Percentiles rank a stretch among this genome's conserved stretches.
These are phyloP conservation scores for Argyresthia albistria DNA, from an alignment of 2,888 invertebrate genomes.

Conservation along the genomic window DNA sequence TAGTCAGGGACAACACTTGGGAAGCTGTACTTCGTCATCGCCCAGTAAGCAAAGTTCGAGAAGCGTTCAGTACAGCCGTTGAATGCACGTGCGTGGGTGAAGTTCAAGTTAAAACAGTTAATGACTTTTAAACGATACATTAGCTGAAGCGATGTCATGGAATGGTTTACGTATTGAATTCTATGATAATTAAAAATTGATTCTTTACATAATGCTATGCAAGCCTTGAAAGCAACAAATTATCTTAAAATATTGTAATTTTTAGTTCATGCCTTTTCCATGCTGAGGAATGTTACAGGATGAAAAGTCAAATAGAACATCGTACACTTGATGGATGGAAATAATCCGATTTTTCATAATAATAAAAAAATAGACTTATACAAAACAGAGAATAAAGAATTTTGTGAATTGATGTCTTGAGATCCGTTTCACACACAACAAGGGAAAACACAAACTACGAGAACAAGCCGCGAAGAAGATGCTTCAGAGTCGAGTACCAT, in stretches of 20 bases:
- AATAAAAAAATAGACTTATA: no score
- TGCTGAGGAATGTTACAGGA: not conserved
- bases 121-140: not conserved
- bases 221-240: no score
- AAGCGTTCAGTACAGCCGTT: constrained; percentile 6
- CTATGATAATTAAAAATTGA: no score
- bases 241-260: no score
- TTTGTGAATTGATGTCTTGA: constrained; percentile 26
- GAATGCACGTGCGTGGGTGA: not conserved
- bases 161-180: not conserved
- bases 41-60: constrained; percentile 25
- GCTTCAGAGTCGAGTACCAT: constrained; percentile 6
- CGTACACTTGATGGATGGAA: no score
- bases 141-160: not conserved
- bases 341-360: no score
- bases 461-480: not conserved
- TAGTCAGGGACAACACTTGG: constrained; percentile 37
- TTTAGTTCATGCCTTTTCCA: constrained; percentile 1
- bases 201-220: no score
- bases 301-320: not conserved
- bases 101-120: not conserved
- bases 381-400: not conserved
- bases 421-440: constrained; percentile 36
- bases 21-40: constrained; percentile 44
- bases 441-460: not conserved